These are phyloP conservation scores for Drosophila kohkoa DNA, from an alignment of 1,140 invertebrate species.

Conservation along the genomic window DNA sequence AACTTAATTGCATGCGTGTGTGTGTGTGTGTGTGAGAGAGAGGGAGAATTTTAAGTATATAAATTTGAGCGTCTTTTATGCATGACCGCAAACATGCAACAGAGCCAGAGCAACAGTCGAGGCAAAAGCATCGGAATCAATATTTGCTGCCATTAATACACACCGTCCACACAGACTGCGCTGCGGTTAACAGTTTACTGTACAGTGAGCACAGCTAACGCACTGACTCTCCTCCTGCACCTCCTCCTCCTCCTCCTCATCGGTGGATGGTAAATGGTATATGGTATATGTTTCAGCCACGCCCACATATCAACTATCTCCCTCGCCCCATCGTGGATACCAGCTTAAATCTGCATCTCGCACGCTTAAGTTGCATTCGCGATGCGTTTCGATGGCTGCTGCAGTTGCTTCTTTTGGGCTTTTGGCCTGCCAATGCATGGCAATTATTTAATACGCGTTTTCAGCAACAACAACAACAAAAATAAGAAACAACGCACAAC, in stretches of 20 bases:
- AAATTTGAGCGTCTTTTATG: slow-evolving; percentile 45
- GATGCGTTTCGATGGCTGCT: background rate
- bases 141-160: slow-evolving; percentile 55
- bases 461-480: slow-evolving; percentile 6
- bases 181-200: slow-evolving; percentile 41
- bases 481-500: background rate
- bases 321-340: background rate
- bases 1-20: slow-evolving; percentile 17
- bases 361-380: slow-evolving; percentile 30
- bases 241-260: too few relatives aligned
- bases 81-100: slow-evolving; percentile 46
- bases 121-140: slow-evolving; percentile 34
- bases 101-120: slow-evolving; percentile 10
- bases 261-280: slow-evolving; percentile 6
- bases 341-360: slow-evolving; percentile 27
- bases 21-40: slow-evolving; percentile 1
- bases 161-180: slow-evolving; percentile 18
- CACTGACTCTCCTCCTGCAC: too few relatives aligned
- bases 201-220: background rate
- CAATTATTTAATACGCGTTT: slow-evolving; percentile 34
- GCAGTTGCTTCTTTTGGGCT: slow-evolving; percentile 4
- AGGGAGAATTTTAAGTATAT: slow-evolving; percentile 31
- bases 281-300: slow-evolving; percentile 27
- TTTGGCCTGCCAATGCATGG: slow-evolving; percentile 16
- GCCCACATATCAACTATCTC: background rate